These are phyloP conservation scores for Hippocampus zosterae DNA, from an alignment of 2,113 vertebrate genomes.

Conservation along the genomic window DNA sequence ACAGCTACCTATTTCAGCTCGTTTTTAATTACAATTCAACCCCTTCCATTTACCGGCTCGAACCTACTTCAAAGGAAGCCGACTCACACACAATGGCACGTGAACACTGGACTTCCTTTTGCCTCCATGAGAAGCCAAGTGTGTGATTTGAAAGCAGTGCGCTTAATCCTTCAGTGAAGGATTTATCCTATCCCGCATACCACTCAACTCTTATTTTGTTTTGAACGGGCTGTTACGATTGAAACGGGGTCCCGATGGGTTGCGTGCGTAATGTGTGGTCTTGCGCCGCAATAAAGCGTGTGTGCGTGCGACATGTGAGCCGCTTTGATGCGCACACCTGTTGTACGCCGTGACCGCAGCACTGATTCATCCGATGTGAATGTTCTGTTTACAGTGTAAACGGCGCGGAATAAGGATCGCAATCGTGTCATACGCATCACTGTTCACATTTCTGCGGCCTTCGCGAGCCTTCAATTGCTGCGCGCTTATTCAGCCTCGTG, in stretches of 20 bases:
- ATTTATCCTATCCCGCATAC: constrained; percentile 22
- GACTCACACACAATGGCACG: constrained; percentile 24
- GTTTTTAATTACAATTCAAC: constrained; percentile 54
- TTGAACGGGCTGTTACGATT: constrained; percentile 18
- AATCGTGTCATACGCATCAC: constrained; percentile 7
- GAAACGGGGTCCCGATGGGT: constrained; percentile 5
- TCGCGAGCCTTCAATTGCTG: neutral
- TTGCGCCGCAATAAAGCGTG: constrained; percentile 21
- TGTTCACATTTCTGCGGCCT: constrained; percentile 3
- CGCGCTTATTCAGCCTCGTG: neutral
- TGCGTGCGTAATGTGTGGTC: constrained; percentile 35
- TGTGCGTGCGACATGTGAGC: neutral
- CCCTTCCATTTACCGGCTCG: constrained; percentile 48
- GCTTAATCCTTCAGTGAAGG: constrained; percentile 35
- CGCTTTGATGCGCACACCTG: constrained; percentile 66
- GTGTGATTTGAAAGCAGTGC: constrained; percentile 30
- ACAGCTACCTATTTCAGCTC: constrained; percentile 52
- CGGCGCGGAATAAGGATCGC: constrained; percentile 33
- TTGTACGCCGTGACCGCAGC: constrained; percentile 40
- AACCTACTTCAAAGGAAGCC: constrained; percentile 53
- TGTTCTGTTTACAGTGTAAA: constrained; percentile 49
- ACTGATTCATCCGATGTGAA: constrained; percentile 48
- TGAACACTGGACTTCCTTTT: constrained; percentile 28
- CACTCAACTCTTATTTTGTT: constrained; percentile 21
- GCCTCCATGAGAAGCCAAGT: constrained; percentile 26